phyloP scores from a whole-genome alignment of 2,888 invertebrate genomes.

The Volucella inanis region DNA sequence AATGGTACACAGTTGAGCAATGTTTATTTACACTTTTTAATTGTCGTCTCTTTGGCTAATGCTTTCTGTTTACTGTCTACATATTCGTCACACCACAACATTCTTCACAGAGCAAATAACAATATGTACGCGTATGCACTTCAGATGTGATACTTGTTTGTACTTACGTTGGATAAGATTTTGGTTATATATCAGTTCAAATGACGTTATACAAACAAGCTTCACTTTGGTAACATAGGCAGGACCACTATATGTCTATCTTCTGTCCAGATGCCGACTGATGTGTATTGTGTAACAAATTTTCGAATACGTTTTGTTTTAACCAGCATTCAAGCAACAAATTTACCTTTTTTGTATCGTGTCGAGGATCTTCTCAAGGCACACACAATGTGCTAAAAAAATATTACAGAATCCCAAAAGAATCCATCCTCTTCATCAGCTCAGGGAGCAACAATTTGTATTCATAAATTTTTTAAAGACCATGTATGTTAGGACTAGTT shows the following conservation, averaged over 20 bases:
- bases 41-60: slow-evolving; percentile 18
- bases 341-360: too few species aligned
- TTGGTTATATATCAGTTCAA: slow-evolving; percentile 13
- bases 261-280: neutral
- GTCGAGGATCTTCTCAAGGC: too few species aligned
- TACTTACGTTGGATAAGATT: neutral
- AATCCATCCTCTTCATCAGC: too few species aligned
- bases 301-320: too few species aligned
- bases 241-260: neutral
- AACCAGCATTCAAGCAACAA: too few species aligned
- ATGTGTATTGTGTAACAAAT: neutral
- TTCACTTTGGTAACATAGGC: neutral
- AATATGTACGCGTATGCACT: neutral
- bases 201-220: slow-evolving; percentile 20
- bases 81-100: neutral
- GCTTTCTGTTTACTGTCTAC: neutral
- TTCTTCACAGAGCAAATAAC: neutral
- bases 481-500: too few species aligned
- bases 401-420: too few species aligned
- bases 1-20: slow-evolving; percentile 21
- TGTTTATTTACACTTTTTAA: slow-evolving; percentile 57
- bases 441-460: too few species aligned
- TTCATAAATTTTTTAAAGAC: too few species aligned
- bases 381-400: too few species aligned
- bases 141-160: slow-evolving; percentile 8